A percentile compares a stretch with the other conserved stretches of the same genome.
Conservation (phyloP, 2,888 invertebrate genomes). For the Cosmopolites sordidus region DNA sequence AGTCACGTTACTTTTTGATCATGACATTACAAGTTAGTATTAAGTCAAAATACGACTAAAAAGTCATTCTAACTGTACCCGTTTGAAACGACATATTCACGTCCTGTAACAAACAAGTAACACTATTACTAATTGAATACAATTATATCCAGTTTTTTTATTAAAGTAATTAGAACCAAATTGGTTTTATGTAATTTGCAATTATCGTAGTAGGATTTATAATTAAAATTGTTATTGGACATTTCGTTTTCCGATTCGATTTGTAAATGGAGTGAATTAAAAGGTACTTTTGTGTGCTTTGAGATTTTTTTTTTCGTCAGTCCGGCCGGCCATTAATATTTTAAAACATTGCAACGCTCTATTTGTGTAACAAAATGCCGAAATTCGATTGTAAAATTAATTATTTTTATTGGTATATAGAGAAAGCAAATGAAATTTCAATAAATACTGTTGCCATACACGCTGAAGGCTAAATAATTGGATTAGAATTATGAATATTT, state of each 20-base stretch:
- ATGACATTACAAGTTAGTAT: no score
- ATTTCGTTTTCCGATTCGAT: background rate
- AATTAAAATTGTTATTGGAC: constrained; percentile 6
- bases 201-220: constrained; percentile 3
- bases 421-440: no score
- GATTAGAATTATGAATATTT: no score
- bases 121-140: background rate
- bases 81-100: background rate
- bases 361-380: background rate
- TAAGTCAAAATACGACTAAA: no score
- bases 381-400: background rate
- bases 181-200: constrained; percentile 14
- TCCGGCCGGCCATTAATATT: background rate
- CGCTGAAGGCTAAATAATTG: no score
- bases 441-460: no score
- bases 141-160: background rate
- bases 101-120: background rate
- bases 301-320: background rate
- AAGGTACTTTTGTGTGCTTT: background rate
- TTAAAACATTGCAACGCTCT: background rate
- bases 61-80: no score
- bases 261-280: background rate
- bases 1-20: no score
- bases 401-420: background rate
- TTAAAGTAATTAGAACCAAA: constrained; percentile 13